These are phyloP conservation scores for Potamarius usumacintae DNA, from an alignment of 2,113 vertebrate species.

Conservation along the genomic window DNA sequence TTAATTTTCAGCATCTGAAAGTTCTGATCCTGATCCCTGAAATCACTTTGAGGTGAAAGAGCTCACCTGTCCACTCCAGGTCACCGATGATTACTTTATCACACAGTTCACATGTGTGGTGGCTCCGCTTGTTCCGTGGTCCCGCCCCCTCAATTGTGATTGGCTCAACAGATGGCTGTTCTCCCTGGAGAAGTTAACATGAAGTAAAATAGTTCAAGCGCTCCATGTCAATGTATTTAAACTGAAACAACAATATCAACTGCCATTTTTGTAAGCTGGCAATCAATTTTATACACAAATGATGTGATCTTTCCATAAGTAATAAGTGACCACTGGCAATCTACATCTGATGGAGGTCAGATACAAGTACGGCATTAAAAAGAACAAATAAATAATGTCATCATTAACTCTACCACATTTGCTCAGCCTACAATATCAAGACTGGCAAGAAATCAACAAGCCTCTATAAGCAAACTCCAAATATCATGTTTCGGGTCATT, in stretches of 20 bases:
- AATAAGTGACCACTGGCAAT: background rate
- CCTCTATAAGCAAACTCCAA: background rate
- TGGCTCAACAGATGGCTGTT: constrained; percentile 73
- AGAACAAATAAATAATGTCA: constrained; percentile 7
- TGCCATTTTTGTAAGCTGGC: background rate
- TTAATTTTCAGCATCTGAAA: background rate
- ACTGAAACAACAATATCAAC: background rate
- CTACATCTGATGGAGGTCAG: background rate
- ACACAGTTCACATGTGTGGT: constrained; percentile 81
- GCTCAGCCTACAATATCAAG: background rate
- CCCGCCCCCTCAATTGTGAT: constrained; percentile 67
- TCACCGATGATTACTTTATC: constrained; percentile 89
- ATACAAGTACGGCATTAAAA: background rate
- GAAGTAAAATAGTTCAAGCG: background rate
- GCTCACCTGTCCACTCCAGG: constrained; percentile 90
- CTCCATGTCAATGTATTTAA: background rate
- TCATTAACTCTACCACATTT: background rate
- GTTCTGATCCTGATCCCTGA: background rate
- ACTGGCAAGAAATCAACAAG: background rate
- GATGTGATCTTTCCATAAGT: background rate
- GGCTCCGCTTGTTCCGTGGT: constrained; percentile 79
- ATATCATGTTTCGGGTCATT: background rate
- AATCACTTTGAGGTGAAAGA: background rate
- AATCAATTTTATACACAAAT: background rate
- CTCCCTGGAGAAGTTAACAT: constrained; percentile 67